Evolutionary conservation across 2,113 vertebrate species (phyloP), one percentile per base, ranked within the genome.

Genomic region (Leiothrix lutea): DNA sequence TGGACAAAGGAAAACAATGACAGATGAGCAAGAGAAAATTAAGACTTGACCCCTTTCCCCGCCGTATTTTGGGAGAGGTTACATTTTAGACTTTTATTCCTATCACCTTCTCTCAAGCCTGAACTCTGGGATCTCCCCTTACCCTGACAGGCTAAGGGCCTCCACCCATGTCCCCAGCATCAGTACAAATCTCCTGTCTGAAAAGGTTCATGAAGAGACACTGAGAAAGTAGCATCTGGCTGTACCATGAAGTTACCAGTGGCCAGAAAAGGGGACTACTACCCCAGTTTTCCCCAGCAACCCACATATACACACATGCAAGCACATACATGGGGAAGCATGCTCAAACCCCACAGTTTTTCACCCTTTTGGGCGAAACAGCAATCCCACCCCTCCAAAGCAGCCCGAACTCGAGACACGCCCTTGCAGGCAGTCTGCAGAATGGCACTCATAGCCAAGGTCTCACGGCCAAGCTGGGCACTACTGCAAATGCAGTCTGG

Each of bases 331-430:
- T 42, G 45, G 51, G 58, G 82, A 90, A 88, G 44, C 69, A 90
- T 84, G 80, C 80, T 87, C 66, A 74, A 71, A 72, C 9, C 36
- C 44, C 61, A 58, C 10, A 64, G 19, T 28, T 86, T 56, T 48
- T 72, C 74, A 80, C 36, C 29, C n/a, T 69, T 57, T 45, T 45
- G 36, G 33, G 28, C n/a, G 53, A 66, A 86, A 69, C 1, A 9
- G 33, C 71, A 83, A 54, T 20, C 38, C 58, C 54, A 61, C 23
- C 11, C 74, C 79, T 77, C n/a, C 47, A 54, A 61, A 84, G 40
- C 64, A 73, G 28, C 38, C 47, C 36, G 20, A 56, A 36, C 12
- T 51, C 0, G 0, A 77, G 65, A 66, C 1, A 3, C 0, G 0
- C 25, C 21, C 64, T 57, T 53, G 60, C 44, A 60, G 67, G 23